Base-by-base conservation (phyloP, 1,140 invertebrate genomes). In the Bacillus rossius region DNA sequence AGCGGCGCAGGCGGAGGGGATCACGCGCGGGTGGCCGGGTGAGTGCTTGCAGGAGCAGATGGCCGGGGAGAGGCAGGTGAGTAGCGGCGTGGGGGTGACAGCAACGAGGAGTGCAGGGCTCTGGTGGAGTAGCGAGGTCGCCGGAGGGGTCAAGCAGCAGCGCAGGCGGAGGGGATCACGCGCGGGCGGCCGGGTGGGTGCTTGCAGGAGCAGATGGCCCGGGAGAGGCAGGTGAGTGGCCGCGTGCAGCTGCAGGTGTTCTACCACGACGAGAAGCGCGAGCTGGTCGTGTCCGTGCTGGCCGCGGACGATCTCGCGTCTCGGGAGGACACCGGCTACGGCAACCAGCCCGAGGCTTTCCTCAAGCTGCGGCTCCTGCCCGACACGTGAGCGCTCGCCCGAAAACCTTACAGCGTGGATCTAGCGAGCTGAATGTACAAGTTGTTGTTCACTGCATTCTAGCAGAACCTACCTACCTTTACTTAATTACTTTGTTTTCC, bases 231-330 rank as follows among this genome's bases (percentile, higher is more conserved):
- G 64, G 84, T 91, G 55, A 84, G 81, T 25, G 87, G 87, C 17
- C 79, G 90, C 17, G 81, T 92, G 19, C 90, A 92, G 74, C 81
- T 94, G 59, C 89, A 92, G 74, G 84, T 93, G 17, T 91, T 87
- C 84, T 93, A 91, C 73, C 86, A 92, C 66, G 81, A 84, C 19
- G 89, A 92, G 64, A 79, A 88, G 34, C 84, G 82, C 61, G 90
- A 92, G 66, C 74, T 92, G 59, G 86, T 92, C 1, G 87, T 92
- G 8, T 87, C 89, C 3, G 81, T 94, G 23, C 81, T 92, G 68
- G 89, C 88, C 3, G 91, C 85, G 7, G 89, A 92, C 65, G 89
- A 92, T 72, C 77, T 94, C 59, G 86, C 88, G 37, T 68, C 81
- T 0, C 77, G 90, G 37, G 88, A 91, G 65, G 88, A 91, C 61